Base-by-base conservation (phyloP, 1,140 invertebrate genomes). In the Aphaenogaster floridana region DNA sequence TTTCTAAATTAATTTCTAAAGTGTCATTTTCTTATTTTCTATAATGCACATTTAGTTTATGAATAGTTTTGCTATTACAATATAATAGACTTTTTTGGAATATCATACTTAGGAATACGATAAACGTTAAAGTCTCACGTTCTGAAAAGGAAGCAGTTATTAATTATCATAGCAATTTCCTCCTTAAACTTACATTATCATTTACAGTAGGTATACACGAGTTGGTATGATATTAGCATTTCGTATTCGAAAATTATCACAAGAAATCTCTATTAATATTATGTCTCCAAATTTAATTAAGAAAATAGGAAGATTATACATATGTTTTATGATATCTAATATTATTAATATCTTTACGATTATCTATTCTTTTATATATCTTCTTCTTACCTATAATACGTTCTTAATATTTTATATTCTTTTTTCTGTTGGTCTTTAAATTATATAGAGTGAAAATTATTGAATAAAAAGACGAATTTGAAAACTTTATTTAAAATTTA, bases 171-270 rank as follows among this genome's bases (percentile, higher is more conserved):
- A 13, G 54, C 54, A 77, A 77, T 77, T 77, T 77, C 54, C 52
- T 77, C 13, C 74, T 61, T 77, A 39, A 77, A 77, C 13, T 77
- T 77, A 77, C 39, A 61, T 77, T 77, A 77, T 77, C 54, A 45
- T 77, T 77, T 21, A 61, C 36, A 42, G n/a, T 50, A 69, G 21
- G 39, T 77, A 77, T 15, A 77, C 52, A 21, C 39, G 54, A 77
- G 54, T 77, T 45, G 13, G 36, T 57, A 57, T 45, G 54, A 61
- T 45, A 61, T 77, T 77, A 77, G 3, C 39, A 15, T 77, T 42
- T 74, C 11, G 5, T 21, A 45, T 42, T n/a, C n/a, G n/a, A 42
- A 61, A 76, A 61, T 76, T 45, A 77, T 77, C 39, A 61, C 15
- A 45, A 77, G 54, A 61, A 77, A 61, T 77, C 54, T 59, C 39